Evolutionary conservation across 1,140 invertebrate species (phyloP).

Genomic region (Aleiodes sp.): DNA sequence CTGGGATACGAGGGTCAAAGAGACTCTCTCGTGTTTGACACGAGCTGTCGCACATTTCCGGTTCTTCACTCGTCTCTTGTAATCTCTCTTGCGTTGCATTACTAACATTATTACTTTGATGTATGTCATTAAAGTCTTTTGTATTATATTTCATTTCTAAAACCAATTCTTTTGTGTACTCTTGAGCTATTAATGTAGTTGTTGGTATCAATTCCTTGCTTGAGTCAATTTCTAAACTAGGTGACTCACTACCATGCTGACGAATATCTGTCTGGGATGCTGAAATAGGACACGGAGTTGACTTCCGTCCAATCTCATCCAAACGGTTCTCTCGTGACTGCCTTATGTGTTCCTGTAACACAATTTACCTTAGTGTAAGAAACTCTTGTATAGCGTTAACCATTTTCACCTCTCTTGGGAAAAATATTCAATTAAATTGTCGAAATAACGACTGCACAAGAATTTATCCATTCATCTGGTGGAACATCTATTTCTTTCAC

Average conservation of each 20-base stretch:
- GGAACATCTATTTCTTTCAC: background rate
- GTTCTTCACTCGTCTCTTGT: conserved; percentile 65
- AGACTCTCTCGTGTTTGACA: conserved; percentile 83
- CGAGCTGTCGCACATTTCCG: conserved; percentile 79
- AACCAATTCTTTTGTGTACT: conserved; percentile 48
- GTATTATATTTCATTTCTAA: conserved; percentile 50
- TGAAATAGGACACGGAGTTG: conserved; percentile 58
- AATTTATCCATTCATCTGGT: background rate
- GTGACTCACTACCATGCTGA: conserved; percentile 53
- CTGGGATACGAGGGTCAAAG: conserved; percentile 66
- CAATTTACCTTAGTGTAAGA: background rate
- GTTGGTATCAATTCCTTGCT: conserved; percentile 54
- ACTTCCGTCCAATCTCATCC: conserved; percentile 73
- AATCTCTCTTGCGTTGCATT: conserved; percentile 65
- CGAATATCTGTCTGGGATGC: conserved; percentile 50
- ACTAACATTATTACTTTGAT: conserved; percentile 63
- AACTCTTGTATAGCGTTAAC: background rate
- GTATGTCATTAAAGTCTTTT: conserved; percentile 62
- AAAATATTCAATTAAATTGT: background rate
- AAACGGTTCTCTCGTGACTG: conserved; percentile 80
- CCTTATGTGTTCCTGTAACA: conserved; percentile 78
- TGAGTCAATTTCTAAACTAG: conserved; percentile 53
- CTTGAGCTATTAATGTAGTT: conserved; percentile 51
- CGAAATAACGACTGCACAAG: background rate
- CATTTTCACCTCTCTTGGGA: background rate